Conservation (phyloP, 1,140 invertebrate genomes). For the Sarcophaga peregrina region DNA sequence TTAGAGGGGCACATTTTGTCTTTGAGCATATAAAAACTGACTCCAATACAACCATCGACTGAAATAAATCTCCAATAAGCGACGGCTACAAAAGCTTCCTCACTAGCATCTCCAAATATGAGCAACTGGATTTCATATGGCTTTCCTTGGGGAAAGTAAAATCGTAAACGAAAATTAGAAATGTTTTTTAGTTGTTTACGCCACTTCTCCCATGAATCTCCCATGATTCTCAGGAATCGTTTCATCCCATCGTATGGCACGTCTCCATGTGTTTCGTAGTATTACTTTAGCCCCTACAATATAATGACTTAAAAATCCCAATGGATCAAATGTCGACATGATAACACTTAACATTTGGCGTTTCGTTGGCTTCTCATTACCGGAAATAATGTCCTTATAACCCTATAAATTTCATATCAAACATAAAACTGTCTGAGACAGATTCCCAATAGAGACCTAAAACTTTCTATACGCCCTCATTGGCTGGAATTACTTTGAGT, state of each 20-base stretch:
- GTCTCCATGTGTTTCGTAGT: constrained; percentile 2
- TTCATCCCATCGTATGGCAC: constrained; percentile 19
- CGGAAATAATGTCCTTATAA: constrained; percentile 47
- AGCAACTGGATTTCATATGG: background rate
- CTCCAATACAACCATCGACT: background rate
- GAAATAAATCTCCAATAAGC: constrained; percentile 9
- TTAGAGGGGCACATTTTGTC: constrained; percentile 17
- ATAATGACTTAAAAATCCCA: constrained; percentile 57
- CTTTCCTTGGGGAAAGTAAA: background rate
- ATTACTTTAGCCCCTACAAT: constrained; percentile 60
- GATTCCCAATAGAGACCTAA: constrained; percentile 47
- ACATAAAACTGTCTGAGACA: constrained; percentile 34
- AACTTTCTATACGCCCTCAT: constrained; percentile 31
- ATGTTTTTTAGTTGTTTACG: background rate
- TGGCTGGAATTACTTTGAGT: background rate
- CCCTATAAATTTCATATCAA: constrained; percentile 41
- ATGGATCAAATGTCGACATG: constrained; percentile 41
- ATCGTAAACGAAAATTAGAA: constrained; percentile 11
- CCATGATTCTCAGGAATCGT: background rate
- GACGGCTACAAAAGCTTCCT: constrained; percentile 30
- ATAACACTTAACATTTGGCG: constrained; percentile 15
- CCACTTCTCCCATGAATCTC: background rate
- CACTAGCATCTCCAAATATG: constrained; percentile 34
- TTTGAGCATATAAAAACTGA: constrained; percentile 24
- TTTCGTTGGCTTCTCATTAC: constrained; percentile 16